Base-by-base conservation (phyloP, 1,140 invertebrate species). In the Micrasema minimum region DNA sequence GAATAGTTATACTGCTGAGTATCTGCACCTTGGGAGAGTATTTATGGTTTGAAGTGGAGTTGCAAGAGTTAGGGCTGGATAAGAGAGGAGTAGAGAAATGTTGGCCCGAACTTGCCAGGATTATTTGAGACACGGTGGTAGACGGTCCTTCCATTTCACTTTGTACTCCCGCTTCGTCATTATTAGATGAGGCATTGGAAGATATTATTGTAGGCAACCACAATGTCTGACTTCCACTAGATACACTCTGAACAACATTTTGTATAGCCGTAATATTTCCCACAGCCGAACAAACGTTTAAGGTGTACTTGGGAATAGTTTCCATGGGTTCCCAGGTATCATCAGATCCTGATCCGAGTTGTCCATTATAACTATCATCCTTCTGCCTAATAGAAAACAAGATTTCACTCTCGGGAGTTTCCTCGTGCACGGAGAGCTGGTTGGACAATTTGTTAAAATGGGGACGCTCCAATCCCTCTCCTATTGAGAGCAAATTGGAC, bases 241-340 rank as follows among this genome's bases (percentile, higher is more conserved):
- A 71, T n/a, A 82, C 81, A 79, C 81, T 81, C 76, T 82, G 82
- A 23, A 79, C 78, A 10, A 83, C 82, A 80, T 82, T 83, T 67
- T 83, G 82, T 73, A 85, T 79, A 11, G 83, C 77, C 69, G 82
- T 79, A 45, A 85, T 80, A 72, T 83, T 83, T 16, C 81, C 79
- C 31, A 83, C 82, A 43, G 37, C 59, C n/a, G 55, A 79, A 78
- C 78, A 81, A 80, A 69, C 82, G 79, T 79, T 83, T 82, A 23
- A 84, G 80, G 72, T 83, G 73, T 83, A 75, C 69, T 85, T 83
- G n/a, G 81, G 76, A 23, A 84, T 81, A 79, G 80, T 76, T 79
- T 82, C 81, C 48, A 82, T 81, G n/a, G 83, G 76, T 26, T 55
- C 62, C 57, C 82, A 80, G 37, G 80, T 75, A 66, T 79, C 76